Base-by-base conservation (phyloP, 2,888 invertebrate genomes). In the Ephialtes manifestator region DNA sequence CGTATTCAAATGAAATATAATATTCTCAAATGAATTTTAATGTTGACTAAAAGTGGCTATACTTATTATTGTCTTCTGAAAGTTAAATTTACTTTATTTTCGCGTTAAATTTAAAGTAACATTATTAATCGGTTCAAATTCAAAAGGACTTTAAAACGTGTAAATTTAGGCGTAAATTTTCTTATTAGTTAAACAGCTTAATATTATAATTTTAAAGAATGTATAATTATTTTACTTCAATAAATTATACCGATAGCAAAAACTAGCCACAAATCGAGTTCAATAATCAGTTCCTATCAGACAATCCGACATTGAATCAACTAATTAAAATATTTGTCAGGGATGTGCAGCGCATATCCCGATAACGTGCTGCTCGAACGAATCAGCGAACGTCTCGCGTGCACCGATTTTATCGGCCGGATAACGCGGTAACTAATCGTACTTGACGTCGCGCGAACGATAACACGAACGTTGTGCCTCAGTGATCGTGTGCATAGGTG, bases 341-440 rank as follows among this genome's bases (percentile, higher is more conserved):
- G 20, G 35, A 35, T 53, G 20, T 53, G 51, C 18, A 18, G 4
- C 51, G 15, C 43, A 65, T 51, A n/a, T 63, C 3, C 46, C 10
- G 55, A 71, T 78, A 55, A 71, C 8, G 15, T 31, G 18, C 31
- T n/a, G 39, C n/a, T 35, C 39, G 18, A 63, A 31, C 63, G 63
- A 60, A 58, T 82, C 48, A 18, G 60, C 63, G 53, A 10, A 51
- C 20, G 65, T 53, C 65, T 43, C 76, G 67, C 24, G 39, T 55
- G 53, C 39, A 28, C 43, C 82, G 77, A 83, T 83, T 72, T 83
- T 72, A 78, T 83, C 72, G 55, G 48, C 55, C 39, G 67, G 65
- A 78, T 67, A 83, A 83, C 72, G 77, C 67, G 48, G 35, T 65
- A 58, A 48, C 82, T 83, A 83, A 83, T 83, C 77, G 77, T 43